These are phyloP conservation scores for Kuschelorhynchus macadamiae DNA, from an alignment of 2,888 invertebrate species.

Conservation along the genomic window DNA sequence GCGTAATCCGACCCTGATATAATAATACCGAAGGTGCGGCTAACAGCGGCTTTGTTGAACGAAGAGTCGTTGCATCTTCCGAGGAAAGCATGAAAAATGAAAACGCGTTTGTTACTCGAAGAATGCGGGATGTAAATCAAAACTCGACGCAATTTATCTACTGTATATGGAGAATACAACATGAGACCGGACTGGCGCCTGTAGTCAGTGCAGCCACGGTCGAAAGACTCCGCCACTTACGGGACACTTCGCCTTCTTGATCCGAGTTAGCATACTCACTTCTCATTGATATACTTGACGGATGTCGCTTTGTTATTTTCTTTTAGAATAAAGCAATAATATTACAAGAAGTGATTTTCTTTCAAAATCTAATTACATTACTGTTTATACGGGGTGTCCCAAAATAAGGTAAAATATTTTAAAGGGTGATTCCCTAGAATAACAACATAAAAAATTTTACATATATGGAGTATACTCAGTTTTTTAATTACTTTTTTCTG, in stretches of 20 bases:
- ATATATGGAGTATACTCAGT: too few relatives aligned
- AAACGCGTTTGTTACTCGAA: slow-evolving; percentile 67
- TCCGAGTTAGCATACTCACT: slow-evolving; percentile 45
- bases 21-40: slow-evolving; percentile 45
- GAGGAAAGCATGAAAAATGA: slow-evolving; percentile 65
- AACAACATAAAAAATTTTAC: too few relatives aligned
- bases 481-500: too few relatives aligned
- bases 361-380: not conserved
- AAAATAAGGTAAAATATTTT: too few relatives aligned
- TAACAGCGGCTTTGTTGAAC: slow-evolving; percentile 41
- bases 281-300: slow-evolving; percentile 47
- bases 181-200: slow-evolving; percentile 64
- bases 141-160: slow-evolving; percentile 68
- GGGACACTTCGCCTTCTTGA: slow-evolving; percentile 30
- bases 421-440: too few relatives aligned
- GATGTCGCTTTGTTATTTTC: slow-evolving; percentile 40
- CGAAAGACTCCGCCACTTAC: slow-evolving; percentile 48
- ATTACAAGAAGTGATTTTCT: too few relatives aligned
- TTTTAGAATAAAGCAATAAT: not conserved
- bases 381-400: too few relatives aligned
- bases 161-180: slow-evolving; percentile 65
- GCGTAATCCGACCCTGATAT: slow-evolving; percentile 26
- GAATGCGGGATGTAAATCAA: slow-evolving; percentile 70
- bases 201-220: slow-evolving; percentile 47
- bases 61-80: slow-evolving; percentile 39